These are phyloP conservation scores for Tonatia bakeri DNA, from an alignment of 2,113 vertebrate genomes.

Conservation along the genomic window DNA sequence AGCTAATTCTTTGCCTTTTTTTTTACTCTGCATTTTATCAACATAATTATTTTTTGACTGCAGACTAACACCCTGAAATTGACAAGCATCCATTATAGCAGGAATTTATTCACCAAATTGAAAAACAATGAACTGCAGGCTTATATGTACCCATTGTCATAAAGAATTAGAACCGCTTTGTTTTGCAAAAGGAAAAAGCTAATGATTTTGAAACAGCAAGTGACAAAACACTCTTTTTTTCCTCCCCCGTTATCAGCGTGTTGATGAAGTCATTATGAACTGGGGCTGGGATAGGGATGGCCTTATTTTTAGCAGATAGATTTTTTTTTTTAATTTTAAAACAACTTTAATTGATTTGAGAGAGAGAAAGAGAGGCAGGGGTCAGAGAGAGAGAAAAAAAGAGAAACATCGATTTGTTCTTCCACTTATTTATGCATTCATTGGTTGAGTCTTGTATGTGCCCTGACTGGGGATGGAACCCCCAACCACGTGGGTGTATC, in stretches of 20 bases:
- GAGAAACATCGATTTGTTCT: too few species aligned
- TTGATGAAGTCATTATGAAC: conserved; percentile 94
- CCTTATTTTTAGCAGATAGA: conserved; percentile 97
- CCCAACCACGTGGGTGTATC: too few species aligned
- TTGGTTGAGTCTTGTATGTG: too few species aligned
- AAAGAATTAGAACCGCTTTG: conserved; percentile 94
- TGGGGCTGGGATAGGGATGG: conserved; percentile 81
- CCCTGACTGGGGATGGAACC: too few species aligned
- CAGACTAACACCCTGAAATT: conserved; percentile 82
- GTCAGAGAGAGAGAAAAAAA: too few species aligned
- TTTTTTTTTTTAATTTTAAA: conserved; percentile 89
- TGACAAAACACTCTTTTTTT: conserved; percentile 87
- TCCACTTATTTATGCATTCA: too few species aligned
- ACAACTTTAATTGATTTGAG: too few species aligned
- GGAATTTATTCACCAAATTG: conserved; percentile 85
- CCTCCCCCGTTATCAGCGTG: conserved; percentile 86
- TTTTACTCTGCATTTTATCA: conserved; percentile 83
- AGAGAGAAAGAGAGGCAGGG: too few species aligned
- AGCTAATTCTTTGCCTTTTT: conserved; percentile 83
- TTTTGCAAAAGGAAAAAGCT: conserved; percentile 91
- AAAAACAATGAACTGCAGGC: conserved; percentile 91
- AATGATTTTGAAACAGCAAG: conserved; percentile 99
- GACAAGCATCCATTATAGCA: conserved; percentile 85
- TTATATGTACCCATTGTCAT: conserved; percentile 93
- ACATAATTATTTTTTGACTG: conserved; percentile 86